Evolutionary conservation across 2,113 vertebrate species (phyloP), one percentile per base, ranked within the genome.

Genomic region (Rhineura floridana): DNA sequence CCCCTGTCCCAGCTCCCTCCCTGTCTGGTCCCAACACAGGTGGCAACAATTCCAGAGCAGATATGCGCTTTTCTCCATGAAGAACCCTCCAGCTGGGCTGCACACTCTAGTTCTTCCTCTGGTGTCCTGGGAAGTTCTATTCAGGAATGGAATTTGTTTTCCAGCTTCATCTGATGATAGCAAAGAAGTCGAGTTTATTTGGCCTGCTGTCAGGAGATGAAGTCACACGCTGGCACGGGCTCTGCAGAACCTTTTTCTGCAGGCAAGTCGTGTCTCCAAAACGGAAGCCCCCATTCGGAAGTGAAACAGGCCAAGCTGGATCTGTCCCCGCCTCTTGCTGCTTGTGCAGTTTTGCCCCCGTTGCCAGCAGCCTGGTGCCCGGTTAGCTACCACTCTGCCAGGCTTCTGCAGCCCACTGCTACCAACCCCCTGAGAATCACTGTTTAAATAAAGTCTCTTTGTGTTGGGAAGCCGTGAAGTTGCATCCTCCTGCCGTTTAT

Each of bases 1-100:
- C 7, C 30, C 9, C 42, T 3, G 5, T 0, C 30, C 4, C 6
- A 12, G 30, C 8, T 21, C 42, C 1, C 17, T 5, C 62, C 17
- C 11, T 36, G 9, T 50, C 59, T 17, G 42, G 13, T 44, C 62
- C n/a, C 21, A 1, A 10, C n/a, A 70, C 28, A 69, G 62, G 59
- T 42, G 39, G 39, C 62, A 42, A 13, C 42, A 6, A 4, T 44
- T 65, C 15, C 28, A 62, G 39, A 39, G 82, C 19, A 69, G 8
- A 69, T 3, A 11, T 30, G 10, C 19, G 17, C 65, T 21, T 8
- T 12, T 33, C 12, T 13, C 28, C 44, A 30, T 23, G 2, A n/a
- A 21, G 44, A 7, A 6, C 9, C 19, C 46, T 72, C 30, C 28
- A 50, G 30, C 81, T n/a, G 62, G 42, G 2, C 42, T 55, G 30